Base-by-base conservation (phyloP, 1,140 invertebrate genomes). In the Caenorhabditis brenneri region DNA sequence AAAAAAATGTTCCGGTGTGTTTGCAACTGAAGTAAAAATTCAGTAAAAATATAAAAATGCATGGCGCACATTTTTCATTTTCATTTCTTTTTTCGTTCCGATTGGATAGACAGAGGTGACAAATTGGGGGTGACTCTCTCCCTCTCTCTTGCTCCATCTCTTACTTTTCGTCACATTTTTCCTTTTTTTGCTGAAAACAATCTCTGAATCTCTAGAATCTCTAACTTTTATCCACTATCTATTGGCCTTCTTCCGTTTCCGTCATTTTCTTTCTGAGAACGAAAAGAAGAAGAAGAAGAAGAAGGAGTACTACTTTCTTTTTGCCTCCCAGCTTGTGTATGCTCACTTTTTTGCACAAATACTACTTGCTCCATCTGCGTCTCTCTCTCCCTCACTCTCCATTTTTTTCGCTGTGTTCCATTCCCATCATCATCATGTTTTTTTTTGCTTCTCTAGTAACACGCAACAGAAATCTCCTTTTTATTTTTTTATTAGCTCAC, bases 321-420 rank as follows among this genome's bases (percentile, higher is more conserved):
- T 74, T 74, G n/a, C 65, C 65, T 55, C 53, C 36, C 65, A 10
- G 36, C 65, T 42, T 27, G 19, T 74, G n/a, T 74, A 24, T 42
- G 65, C 36, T 74, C 65, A 74, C 65, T 65, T n/a, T n/a, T n/a
- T 65, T 65, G 58, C 58, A 42, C 39, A 42, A 74, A 74, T 74
- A 74, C 65, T 42, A 74, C 65, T 74, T 22, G 42, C n/a, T 10
- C 9, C 24, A 36, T 74, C 65, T 74, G 65, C 65, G 65, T 74
- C 36, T 74, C n/a, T 9, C n/a, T 33, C 46, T n/a, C 31, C 22
- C 36, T 39, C 7, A 5, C 27, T 58, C 27, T 58, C 53, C 24
- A 27, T n/a, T 58, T 22, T 27, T 27, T 27, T 29, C 19, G 7
- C 65, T 33, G 19, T 33, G 33, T 55, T 36, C 29, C 15, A n/a